These are phyloP conservation scores for Glareola pratincola DNA, from an alignment of 2,113 vertebrate genomes.

Conservation along the genomic window DNA sequence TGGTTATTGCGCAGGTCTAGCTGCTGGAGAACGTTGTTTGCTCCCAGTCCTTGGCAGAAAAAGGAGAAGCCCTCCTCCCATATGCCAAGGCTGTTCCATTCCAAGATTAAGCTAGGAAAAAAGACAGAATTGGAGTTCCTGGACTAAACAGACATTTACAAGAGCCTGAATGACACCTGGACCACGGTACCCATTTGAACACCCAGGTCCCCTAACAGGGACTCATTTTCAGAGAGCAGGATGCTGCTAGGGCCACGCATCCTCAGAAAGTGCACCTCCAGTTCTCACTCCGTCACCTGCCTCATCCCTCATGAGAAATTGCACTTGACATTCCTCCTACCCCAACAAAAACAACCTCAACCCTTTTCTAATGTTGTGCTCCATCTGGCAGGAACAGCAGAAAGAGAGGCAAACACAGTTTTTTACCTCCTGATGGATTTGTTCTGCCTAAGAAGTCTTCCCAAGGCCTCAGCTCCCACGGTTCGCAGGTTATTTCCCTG, in stretches of 20 bases:
- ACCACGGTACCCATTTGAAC: rapidly evolving
- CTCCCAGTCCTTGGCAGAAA: conserved; percentile 86
- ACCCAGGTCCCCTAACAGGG: background rate
- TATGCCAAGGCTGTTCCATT: conserved; percentile 91
- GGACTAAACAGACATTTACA: background rate
- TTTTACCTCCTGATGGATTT: conserved; percentile 85
- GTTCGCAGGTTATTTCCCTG: conserved; percentile 93
- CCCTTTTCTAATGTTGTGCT: background rate
- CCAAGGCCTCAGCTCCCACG: conserved; percentile 83
- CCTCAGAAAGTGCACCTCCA: background rate
- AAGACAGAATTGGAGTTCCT: background rate
- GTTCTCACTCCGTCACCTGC: background rate
- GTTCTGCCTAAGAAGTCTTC: conserved; percentile 85
- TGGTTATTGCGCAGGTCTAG: conserved; percentile 97
- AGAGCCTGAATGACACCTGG: background rate
- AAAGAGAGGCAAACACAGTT: background rate
- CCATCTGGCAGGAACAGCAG: background rate
- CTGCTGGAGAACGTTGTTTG: conserved; percentile 73
- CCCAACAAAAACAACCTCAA: background rate
- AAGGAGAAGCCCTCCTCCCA: conserved; percentile 88
- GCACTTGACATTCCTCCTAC: background rate
- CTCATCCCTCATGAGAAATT: background rate
- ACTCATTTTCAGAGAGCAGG: background rate
- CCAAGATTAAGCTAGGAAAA: conserved; percentile 82
- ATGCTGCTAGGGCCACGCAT: background rate